Evolutionary conservation across 2,888 invertebrate genomes (phyloP), one percentile per base, ranked within the genome.

Genomic region (Eupithecia tripunctaria): DNA sequence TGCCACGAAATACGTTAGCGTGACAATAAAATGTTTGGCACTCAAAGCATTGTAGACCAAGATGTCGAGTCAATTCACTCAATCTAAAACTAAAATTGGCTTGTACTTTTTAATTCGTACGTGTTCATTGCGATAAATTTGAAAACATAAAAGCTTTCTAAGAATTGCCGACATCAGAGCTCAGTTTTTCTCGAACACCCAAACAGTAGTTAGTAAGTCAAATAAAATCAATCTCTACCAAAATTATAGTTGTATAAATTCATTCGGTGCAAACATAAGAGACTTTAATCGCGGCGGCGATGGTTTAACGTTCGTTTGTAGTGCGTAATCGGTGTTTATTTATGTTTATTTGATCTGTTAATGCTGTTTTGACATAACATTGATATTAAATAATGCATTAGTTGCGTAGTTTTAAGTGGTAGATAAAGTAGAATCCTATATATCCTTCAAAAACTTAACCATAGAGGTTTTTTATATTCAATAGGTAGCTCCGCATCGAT

Each of bases 321-420:
- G 27, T 60, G 18, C 21, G 38, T n/a, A 63, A 64, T 38, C 64
- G 25, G 25, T 15, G 64, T 38, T 41, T 38, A 25, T 64, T 64
- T 41, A 21, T 56, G 56, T 25, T 56, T 25, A 56, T 25, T 56
- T 25, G 25, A 56, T 27, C 51, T 38, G 68, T 70, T 65, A 72
- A 70, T 70, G 43, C 38, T 2, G 29, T 70, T 63, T 38, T 21
- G 38, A 36, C 38, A 15, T 25, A 38, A 21, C 41, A 60, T 60
- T 60, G 15, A 32, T 63, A 18, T 62, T 62, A 29, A 29, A n/a
- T 27, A 29, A 8, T 15, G 6, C 14, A 15, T 60, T 60, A 60
- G 5, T 51, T 47, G n/a, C 47, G 51, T 51, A 21, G 21, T 51
- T 47, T n/a, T 51, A 51, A 51, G 21, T 12, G 12, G 21, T 51